Evolutionary conservation across 2,888 invertebrate species (phyloP), one percentile per base, ranked within the genome.

Genomic region (Pseudolycoriella hygida): DNA sequence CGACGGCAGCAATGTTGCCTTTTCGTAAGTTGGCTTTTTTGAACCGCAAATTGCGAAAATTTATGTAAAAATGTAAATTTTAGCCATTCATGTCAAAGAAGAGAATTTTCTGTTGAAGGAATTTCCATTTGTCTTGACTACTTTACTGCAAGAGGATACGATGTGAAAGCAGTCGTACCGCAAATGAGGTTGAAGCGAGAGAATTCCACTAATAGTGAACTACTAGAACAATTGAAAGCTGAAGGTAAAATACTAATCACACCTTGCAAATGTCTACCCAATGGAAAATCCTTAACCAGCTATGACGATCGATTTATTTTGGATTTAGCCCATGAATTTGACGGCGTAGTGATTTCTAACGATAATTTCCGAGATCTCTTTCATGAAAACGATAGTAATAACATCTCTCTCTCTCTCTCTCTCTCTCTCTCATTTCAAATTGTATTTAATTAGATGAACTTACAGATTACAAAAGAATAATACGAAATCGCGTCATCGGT

Each of bases 1-100:
- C 45, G 88, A 88, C 61, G 88, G 85, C 14, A 80, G 80, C 58
- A 88, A 88, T 66, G 77, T 87, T 14, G 87, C 86, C n/a, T n/a
- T n/a, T n/a, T n/a, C n/a, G n/a, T n/a, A n/a, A n/a, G n/a, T n/a
- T n/a, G n/a, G n/a, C n/a, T n/a, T n/a, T n/a, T n/a, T n/a, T n/a
- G n/a, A n/a, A n/a, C n/a, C n/a, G n/a, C n/a, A n/a, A n/a, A n/a
- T n/a, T n/a, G n/a, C n/a, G n/a, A n/a, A n/a, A n/a, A n/a, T n/a
- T n/a, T n/a, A n/a, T n/a, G n/a, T n/a, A n/a, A n/a, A n/a, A n/a
- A n/a, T n/a, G n/a, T n/a, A n/a, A n/a, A n/a, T 2, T 76, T 78
- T 11, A 30, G 11, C 30, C 30, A 30, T 30, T 30, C 30, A 11
- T 10, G 11, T 30, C 69, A 72, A n/a, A n/a, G n/a, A 17, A 70